Conservation (phyloP, 1,140 invertebrate species). For the Lepidotrigona ventralis region DNA sequence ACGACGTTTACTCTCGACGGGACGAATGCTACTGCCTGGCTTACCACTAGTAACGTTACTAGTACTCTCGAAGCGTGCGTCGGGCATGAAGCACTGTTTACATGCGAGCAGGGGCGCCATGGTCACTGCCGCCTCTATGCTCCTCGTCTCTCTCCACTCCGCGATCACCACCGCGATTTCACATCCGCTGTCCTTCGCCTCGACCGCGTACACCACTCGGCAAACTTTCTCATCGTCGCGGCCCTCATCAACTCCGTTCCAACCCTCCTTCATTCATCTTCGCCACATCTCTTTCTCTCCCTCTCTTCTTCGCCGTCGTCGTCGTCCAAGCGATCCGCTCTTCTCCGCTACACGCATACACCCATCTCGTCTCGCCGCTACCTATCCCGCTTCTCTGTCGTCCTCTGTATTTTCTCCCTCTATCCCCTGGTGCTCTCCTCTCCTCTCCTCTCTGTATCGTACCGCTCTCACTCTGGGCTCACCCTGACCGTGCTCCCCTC, state of each 20-base stretch:
- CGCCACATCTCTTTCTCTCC: conserved; percentile 6
- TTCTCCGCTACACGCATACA: conserved; percentile 32
- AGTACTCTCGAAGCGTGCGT: conserved; percentile 39
- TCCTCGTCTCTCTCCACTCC: not conserved
- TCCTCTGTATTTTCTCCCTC: too few species aligned
- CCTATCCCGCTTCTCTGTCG: not conserved
- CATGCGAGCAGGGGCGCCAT: conserved; percentile 55
- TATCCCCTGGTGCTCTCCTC: too few species aligned
- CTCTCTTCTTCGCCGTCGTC: not conserved
- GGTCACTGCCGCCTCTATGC: conserved; percentile 51
- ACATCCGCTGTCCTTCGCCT: conserved; percentile 25
- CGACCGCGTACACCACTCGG: conserved; percentile 18
- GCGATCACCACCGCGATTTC: conserved; percentile 5
- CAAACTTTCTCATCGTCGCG: conserved; percentile 8
- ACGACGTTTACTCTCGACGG: conserved; percentile 8
- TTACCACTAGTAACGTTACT: conserved; percentile 10
- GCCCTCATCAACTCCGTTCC: conserved; percentile 6
- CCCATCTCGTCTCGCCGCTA: conserved; percentile 20
- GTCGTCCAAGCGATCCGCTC: conserved; percentile 13
- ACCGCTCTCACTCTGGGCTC: too few species aligned
- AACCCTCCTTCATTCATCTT: conserved; percentile 41
- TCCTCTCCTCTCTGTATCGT: too few species aligned
- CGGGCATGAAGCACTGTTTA: conserved; percentile 59
- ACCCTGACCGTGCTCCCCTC: too few species aligned
- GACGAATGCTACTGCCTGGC: not conserved